Conservation (phyloP, 2,113 vertebrate species). For the Takifugu bimaculatus region DNA sequence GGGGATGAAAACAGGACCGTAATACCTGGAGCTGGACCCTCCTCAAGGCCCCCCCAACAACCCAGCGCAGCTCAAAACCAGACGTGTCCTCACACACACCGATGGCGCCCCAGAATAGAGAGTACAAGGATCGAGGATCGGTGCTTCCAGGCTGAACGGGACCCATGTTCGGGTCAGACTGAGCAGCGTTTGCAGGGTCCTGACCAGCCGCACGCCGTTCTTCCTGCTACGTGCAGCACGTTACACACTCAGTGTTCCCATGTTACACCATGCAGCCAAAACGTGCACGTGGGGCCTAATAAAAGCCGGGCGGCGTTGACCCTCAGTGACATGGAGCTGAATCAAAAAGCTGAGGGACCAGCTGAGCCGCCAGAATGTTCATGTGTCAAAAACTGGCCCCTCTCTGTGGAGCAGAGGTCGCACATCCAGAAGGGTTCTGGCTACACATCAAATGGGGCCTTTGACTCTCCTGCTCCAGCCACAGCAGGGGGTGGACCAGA, state of each 20-base stretch:
- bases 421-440: conserved; percentile 32
- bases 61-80: conserved; percentile 9
- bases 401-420: conserved; percentile 21
- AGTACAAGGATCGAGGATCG: conserved; percentile 26
- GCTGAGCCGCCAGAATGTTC: conserved; percentile 38
- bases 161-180: conserved; percentile 15
- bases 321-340: conserved; percentile 5
- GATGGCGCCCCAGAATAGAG: conserved; percentile 9
- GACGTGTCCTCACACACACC: conserved; percentile 21
- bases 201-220: conserved; percentile 7
- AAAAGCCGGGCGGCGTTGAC: conserved; percentile 11
- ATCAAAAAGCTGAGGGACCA: conserved; percentile 16
- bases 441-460: conserved; percentile 32
- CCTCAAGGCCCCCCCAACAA: conserved; percentile 11
- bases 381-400: conserved; percentile 19
- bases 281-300: background rate
- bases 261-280: conserved; percentile 3
- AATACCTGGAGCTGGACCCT: background rate
- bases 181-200: conserved; percentile 29
- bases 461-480: conserved; percentile 25
- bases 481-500: conserved; percentile 28
- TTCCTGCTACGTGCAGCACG: too few relatives aligned
- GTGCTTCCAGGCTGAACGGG: conserved; percentile 34
- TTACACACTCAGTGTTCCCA: background rate
- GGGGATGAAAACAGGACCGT: conserved; percentile 9